Base-by-base conservation (phyloP, 2,888 invertebrate species). In the Drosophila multiciliata region DNA sequence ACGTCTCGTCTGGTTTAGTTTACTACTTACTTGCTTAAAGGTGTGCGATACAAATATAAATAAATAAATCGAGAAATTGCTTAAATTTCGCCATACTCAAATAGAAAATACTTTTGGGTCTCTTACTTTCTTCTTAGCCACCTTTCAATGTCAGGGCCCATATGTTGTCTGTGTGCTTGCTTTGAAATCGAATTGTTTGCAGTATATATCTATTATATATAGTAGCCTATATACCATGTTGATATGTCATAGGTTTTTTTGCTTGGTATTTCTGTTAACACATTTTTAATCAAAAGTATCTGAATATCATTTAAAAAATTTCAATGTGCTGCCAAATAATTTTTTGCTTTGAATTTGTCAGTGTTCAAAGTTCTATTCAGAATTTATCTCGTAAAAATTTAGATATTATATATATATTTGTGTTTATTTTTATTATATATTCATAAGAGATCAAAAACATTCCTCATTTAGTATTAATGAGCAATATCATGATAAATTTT, bases 131-230 rank as follows among this genome's bases (percentile, higher is more conserved):
- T 55, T 42, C 15, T 49, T 42, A 32, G 59, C 36, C 68, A 68
- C 40, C 38, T 70, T 64, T 62, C 69, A 85, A 85, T 78, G 84
- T 87, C 84, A 85, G 60, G 86, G 83, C 57, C 71, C 15, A 45
- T 57, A 50, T 49, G 52, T 69, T 60, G 68, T 65, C 49, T 53
- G 40, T n/a, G 40, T 40, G 17, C 11, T n/a, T 15, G 45, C 45
- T 36, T 29, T n/a, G 60, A 48, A 74, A 23, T 23, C 52, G 20
- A 69, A 54, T 57, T 52, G 23, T 59, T 50, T 59, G 32, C 33
- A 11, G 11, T 6, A 23, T 45, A 17, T 5, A 9, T 52, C 15
- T 36, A 54, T 36, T 23, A 17, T 15, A 36, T 12, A 23, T 4
- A 15, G n/a, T 4, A 32, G 12, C 8, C 17, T 32, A 11, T 26